A percentile compares a stretch with the other conserved stretches of the same genome.
Conservation (phyloP, 2,113 vertebrate species). For the Rhabdomys dilectus region DNA sequence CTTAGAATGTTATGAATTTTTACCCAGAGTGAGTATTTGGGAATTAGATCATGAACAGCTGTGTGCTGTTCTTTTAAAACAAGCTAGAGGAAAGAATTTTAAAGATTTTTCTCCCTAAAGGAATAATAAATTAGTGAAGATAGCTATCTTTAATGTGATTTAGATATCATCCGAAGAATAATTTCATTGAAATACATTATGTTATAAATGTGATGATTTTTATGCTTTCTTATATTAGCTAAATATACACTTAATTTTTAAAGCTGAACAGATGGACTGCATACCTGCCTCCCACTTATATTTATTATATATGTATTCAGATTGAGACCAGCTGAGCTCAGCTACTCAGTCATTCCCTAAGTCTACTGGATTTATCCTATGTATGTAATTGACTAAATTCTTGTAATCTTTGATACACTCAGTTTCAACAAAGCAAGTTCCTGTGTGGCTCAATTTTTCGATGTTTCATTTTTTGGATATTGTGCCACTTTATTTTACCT, state of each 20-base stretch:
- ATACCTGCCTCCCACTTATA: background rate
- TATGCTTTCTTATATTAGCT: background rate
- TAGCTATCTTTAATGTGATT: background rate
- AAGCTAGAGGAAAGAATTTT: background rate
- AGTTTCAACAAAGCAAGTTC: conserved; percentile 21
- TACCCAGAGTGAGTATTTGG: background rate
- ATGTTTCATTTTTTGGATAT: conserved; percentile 7
- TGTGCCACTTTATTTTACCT: background rate
- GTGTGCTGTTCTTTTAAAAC: background rate
- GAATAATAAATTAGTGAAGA: background rate
- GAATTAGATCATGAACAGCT: background rate
- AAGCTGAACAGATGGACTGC: background rate
- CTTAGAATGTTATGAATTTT: background rate
- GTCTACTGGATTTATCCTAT: background rate
- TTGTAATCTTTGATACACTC: background rate
- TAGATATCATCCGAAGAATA: background rate
- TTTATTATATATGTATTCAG: background rate
- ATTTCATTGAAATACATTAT: background rate
- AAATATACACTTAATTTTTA: background rate
- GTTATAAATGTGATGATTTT: background rate
- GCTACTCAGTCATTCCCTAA: background rate
- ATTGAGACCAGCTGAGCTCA: background rate
- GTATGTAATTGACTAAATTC: conserved; percentile 4
- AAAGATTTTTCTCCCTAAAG: background rate
- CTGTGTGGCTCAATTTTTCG: background rate